Conservation (phyloP, 2,113 vertebrate genomes). For the Cisticola juncidis region DNA sequence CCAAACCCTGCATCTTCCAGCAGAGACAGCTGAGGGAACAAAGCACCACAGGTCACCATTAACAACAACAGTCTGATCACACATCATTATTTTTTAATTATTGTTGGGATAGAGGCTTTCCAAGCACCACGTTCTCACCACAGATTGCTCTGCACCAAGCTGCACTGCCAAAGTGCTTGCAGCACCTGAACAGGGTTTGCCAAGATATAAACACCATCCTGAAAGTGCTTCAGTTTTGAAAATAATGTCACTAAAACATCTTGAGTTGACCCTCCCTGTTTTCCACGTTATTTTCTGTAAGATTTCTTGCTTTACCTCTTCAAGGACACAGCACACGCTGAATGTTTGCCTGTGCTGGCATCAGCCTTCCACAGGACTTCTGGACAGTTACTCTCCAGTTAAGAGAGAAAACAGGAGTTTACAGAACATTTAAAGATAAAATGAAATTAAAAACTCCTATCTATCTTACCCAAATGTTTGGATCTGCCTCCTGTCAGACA, state of each 20-base stretch:
- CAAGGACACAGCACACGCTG: not conserved
- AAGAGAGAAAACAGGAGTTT: not conserved
- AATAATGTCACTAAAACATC: not conserved
- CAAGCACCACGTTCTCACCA: not conserved
- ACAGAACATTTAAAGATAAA: not conserved
- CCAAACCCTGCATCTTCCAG: conserved; percentile 86
- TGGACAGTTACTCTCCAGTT: not conserved
- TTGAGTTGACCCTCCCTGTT: not conserved
- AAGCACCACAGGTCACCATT: not conserved
- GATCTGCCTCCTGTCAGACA: not conserved
- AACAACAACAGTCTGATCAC: not conserved
- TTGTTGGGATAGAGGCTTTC: not conserved
- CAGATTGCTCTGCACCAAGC: not conserved
- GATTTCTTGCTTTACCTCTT: not conserved
- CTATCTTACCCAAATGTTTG: not conserved
- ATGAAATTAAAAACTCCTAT: not conserved
- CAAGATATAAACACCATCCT: not conserved
- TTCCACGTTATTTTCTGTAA: not conserved
- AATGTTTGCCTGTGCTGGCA: not conserved
- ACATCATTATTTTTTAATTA: not conserved
- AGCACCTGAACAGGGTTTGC: not conserved
- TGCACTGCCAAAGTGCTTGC: not conserved
- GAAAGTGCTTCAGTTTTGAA: not conserved
- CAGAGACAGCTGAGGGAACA: conserved; percentile 80
- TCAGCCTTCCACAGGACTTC: not conserved